A percentile compares a stretch with the other conserved stretches of the same genome.
Evolutionary conservation across 2,113 vertebrate genomes (phyloP).

Genomic region (Oncorhynchus keta): DNA sequence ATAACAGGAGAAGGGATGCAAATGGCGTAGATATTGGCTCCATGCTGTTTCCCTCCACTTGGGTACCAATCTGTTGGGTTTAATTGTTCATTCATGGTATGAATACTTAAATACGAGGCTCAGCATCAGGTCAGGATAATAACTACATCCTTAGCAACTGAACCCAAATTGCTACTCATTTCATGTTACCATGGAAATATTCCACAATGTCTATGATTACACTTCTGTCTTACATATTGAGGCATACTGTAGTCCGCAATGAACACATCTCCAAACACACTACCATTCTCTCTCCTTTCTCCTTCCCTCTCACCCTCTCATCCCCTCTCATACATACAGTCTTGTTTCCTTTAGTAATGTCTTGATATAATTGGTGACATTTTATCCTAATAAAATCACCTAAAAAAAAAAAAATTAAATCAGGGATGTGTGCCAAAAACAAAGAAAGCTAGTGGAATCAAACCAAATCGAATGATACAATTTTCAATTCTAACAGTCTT

Average conservation of each 20-base stretch:
- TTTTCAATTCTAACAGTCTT: too few species aligned
- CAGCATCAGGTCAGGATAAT: constrained; percentile 55
- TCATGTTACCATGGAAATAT: constrained; percentile 75
- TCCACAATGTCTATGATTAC: constrained; percentile 69
- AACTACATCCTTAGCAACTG: constrained; percentile 72
- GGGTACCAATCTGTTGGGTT: constrained; percentile 53
- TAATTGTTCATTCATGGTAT: constrained; percentile 77
- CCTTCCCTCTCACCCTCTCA: too few species aligned
- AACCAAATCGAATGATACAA: too few species aligned
- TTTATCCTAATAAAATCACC: too few species aligned
- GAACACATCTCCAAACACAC: constrained; percentile 9
- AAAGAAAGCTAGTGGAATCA: too few species aligned
- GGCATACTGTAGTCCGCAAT: not conserved
- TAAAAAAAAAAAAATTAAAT: too few species aligned
- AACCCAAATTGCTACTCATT: constrained; percentile 72
- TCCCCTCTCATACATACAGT: too few species aligned
- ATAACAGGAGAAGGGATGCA: constrained; percentile 27
- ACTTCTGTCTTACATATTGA: constrained; percentile 49
- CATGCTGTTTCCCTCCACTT: constrained; percentile 46
- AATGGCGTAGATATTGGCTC: constrained; percentile 26
- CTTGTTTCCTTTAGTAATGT: too few species aligned
- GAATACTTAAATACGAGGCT: constrained; percentile 76
- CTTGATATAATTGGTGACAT: too few species aligned
- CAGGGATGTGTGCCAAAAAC: too few species aligned
- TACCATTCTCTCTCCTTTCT: not conserved